phyloP scores from a whole-genome alignment of 2,797 vertebrate genomes.

The Acrossocheilus wenchowensis region DNA sequence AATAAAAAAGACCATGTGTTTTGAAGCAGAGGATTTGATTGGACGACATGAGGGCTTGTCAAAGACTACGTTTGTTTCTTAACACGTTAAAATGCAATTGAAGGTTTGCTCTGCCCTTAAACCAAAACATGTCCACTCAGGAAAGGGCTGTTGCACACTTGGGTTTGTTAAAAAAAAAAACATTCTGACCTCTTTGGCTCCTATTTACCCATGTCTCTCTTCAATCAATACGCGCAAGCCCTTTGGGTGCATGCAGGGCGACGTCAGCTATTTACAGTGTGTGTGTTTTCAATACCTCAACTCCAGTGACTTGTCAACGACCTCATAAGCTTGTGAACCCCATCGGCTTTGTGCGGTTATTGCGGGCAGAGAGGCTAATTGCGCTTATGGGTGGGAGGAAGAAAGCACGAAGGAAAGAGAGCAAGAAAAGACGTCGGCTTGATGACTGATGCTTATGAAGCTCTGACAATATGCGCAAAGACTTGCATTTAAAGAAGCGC shows the following conservation, averaged over 20 bases:
- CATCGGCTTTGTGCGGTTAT: constrained; percentile 40
- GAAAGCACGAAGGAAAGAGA: not conserved
- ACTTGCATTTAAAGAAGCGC: not conserved
- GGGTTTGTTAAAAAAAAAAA: constrained; percentile 57
- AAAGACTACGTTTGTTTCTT: constrained; percentile 61
- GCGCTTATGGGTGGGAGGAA: constrained; percentile 18
- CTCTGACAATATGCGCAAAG: not conserved
- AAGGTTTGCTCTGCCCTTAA: constrained; percentile 71
- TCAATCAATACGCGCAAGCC: constrained; percentile 53
- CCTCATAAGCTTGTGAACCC: constrained; percentile 32
- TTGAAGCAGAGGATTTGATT: constrained; percentile 33
- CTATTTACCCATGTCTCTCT: constrained; percentile 52
- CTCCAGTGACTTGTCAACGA: constrained; percentile 41
- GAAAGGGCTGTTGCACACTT: constrained; percentile 64
- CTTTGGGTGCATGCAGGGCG: constrained; percentile 32
- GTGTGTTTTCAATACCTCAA: constrained; percentile 41
- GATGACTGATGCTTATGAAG: not conserved
- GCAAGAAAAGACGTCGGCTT: not conserved
- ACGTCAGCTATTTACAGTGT: constrained; percentile 45
- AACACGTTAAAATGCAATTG: constrained; percentile 63
- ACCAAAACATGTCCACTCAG: constrained; percentile 61
- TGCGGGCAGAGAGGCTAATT: constrained; percentile 35
- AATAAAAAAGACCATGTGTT: not conserved
- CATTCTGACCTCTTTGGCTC: constrained; percentile 41
- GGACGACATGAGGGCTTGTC: constrained; percentile 57